Percentiles rank a stretch among this genome's conserved stretches.
phyloP scores from a whole-genome alignment of 1,140 invertebrate genomes.

The Coelopa frigida region DNA sequence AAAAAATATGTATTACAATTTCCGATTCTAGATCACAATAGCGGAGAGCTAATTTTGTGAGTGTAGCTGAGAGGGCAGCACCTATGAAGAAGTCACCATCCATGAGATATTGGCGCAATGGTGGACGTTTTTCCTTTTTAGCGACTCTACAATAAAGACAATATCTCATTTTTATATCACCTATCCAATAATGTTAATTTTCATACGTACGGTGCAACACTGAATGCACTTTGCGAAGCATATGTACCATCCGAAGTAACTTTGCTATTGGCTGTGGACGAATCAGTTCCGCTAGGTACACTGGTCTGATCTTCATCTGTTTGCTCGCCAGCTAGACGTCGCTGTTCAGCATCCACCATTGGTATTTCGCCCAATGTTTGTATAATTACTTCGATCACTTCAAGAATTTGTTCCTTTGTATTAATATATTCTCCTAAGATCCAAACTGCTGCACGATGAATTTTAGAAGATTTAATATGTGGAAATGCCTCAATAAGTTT shows the following conservation, averaged over 20 bases:
- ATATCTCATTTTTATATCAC: neutral
- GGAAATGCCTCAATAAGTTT: slow-evolving; percentile 75
- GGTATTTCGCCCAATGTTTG: slow-evolving; percentile 79
- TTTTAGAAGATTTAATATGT: slow-evolving; percentile 73
- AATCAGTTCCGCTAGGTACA: slow-evolving; percentile 14
- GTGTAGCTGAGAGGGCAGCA: slow-evolving; percentile 79
- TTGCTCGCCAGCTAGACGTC: slow-evolving; percentile 59
- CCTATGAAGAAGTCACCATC: slow-evolving; percentile 96
- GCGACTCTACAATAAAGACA: slow-evolving; percentile 40
- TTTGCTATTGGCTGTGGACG: slow-evolving; percentile 24
- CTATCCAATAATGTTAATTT: neutral
- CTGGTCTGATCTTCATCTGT: slow-evolving; percentile 45
- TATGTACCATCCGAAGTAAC: slow-evolving; percentile 99
- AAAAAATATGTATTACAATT: slow-evolving; percentile 9
- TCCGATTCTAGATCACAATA: slow-evolving; percentile 29
- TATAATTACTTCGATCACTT: slow-evolving; percentile 69
- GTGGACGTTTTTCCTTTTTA: slow-evolving; percentile 67
- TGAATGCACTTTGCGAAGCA: slow-evolving; percentile 95
- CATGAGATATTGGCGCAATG: slow-evolving; percentile 80
- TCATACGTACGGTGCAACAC: slow-evolving; percentile 57
- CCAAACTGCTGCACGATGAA: slow-evolving; percentile 95
- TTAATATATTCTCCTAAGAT: slow-evolving; percentile 94
- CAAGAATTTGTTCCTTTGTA: slow-evolving; percentile 66
- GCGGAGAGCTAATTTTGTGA: slow-evolving; percentile 84
- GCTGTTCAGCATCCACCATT: slow-evolving; percentile 83